phyloP scores from a whole-genome alignment of 2,797 vertebrate species.

The Rhynchonycteris naso region DNA sequence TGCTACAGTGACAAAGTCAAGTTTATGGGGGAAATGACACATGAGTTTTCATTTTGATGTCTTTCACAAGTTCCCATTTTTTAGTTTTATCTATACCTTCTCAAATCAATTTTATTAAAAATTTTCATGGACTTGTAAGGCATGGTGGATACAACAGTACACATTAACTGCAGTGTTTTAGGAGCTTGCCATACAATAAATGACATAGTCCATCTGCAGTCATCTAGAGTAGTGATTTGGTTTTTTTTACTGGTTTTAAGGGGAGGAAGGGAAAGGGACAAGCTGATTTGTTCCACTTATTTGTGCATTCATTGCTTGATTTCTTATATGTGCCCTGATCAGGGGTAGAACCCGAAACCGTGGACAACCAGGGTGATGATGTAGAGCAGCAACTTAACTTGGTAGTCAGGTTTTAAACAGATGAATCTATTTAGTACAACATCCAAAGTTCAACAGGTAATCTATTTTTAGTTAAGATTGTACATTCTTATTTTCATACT shows the following conservation, averaged over 20 bases:
- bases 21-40: background rate
- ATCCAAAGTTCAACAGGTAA: background rate
- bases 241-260: background rate
- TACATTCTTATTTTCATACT: background rate
- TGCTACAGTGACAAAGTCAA: background rate
- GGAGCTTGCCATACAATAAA: background rate
- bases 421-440: background rate
- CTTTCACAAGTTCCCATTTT: background rate
- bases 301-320: too few relatives aligned
- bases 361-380: too few relatives aligned
- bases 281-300: too few relatives aligned
- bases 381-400: background rate
- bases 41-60: background rate
- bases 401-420: background rate
- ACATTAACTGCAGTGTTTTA: background rate
- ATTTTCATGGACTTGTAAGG: too few relatives aligned
- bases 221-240: background rate
- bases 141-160: background rate
- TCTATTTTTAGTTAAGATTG: background rate
- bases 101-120: background rate
- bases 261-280: too few relatives aligned
- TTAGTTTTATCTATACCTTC: background rate
- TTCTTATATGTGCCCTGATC: too few relatives aligned
- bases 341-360: too few relatives aligned
- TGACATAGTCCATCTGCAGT: background rate